Percentiles rank a stretch among this genome's conserved stretches.
These are phyloP conservation scores for Colletes latitarsis DNA, from an alignment of 1,140 invertebrate species.

Conservation along the genomic window DNA sequence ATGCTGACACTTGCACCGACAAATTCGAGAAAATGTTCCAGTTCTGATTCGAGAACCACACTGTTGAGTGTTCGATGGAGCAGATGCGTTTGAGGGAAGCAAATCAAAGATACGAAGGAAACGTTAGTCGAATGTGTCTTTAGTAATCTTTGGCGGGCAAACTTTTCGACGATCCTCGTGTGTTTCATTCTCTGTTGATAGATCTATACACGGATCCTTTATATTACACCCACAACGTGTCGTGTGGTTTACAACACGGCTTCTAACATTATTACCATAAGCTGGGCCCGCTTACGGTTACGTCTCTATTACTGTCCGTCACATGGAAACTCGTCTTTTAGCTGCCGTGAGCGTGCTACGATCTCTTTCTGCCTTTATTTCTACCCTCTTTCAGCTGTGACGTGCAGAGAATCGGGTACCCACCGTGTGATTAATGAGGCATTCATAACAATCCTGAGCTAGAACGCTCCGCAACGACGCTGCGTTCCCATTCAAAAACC, in stretches of 20 bases:
- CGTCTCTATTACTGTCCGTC: constrained; percentile 73
- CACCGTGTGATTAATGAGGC: constrained; percentile 75
- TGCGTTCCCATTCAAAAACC: neutral
- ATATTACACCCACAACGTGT: constrained; percentile 23
- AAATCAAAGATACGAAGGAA: neutral
- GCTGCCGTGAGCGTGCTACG: constrained; percentile 53
- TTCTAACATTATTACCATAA: constrained; percentile 77
- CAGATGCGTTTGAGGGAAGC: too few species aligned
- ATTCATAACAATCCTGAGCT: constrained; percentile 54
- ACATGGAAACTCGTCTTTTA: constrained; percentile 60
- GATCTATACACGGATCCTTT: constrained; percentile 2
- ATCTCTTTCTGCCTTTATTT: constrained; percentile 47
- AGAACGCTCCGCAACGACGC: neutral
- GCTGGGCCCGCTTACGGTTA: constrained; percentile 70
- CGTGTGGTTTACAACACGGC: constrained; percentile 44
- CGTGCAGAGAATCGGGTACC: constrained; percentile 63
- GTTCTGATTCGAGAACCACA: too few species aligned
- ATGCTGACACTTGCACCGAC: too few species aligned
- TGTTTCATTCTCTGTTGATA: constrained; percentile 6
- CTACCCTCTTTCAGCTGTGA: constrained; percentile 50
- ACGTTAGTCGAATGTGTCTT: constrained; percentile 62
- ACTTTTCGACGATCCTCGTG: constrained; percentile 38
- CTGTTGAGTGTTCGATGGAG: too few species aligned
- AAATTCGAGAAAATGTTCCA: too few species aligned
- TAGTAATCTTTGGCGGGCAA: constrained; percentile 66